phyloP scores from a whole-genome alignment of 2,888 invertebrate genomes.

The Brachypalpus laphriformis region DNA sequence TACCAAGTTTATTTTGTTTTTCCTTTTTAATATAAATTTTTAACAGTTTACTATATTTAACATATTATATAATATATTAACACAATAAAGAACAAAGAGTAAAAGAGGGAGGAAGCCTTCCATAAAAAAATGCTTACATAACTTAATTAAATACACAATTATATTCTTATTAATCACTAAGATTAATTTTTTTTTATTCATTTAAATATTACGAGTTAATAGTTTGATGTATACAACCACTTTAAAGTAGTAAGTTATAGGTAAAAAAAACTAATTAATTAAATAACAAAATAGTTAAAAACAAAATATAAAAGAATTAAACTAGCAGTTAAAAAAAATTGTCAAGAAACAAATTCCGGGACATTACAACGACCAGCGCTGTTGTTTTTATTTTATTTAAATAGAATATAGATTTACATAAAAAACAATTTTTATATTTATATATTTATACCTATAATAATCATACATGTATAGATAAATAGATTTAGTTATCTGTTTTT shows the following conservation, averaged over 20 bases:
- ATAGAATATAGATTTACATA: slow-evolving; percentile 36
- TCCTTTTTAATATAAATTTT: slow-evolving; percentile 47
- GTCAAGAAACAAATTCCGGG: slow-evolving; percentile 38
- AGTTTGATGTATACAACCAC: slow-evolving; percentile 60
- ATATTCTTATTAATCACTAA: neutral
- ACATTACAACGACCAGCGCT: slow-evolving; percentile 59
- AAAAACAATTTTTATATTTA: slow-evolving; percentile 33
- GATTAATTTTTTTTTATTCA: slow-evolving; percentile 6
- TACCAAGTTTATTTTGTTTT: slow-evolving; percentile 26
- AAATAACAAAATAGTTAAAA: slow-evolving; percentile 23
- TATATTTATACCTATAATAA: slow-evolving; percentile 37
- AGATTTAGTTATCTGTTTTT: slow-evolving; percentile 14
- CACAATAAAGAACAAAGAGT: slow-evolving; percentile 30
- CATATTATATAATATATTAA: slow-evolving; percentile 34
- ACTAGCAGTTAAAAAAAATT: slow-evolving; percentile 15
- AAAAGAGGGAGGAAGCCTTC: slow-evolving; percentile 34
- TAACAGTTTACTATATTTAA: slow-evolving; percentile 50
- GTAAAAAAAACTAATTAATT: slow-evolving; percentile 20
- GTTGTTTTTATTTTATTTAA: slow-evolving; percentile 14
- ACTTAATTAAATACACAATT: slow-evolving; percentile 37
- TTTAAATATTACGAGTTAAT: slow-evolving; percentile 36
- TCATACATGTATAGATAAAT: slow-evolving; percentile 47
- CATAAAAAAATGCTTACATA: slow-evolving; percentile 56
- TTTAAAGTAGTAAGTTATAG: slow-evolving; percentile 32
- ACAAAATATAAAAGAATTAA: slow-evolving; percentile 27